These are phyloP conservation scores for Ylistrum balloti DNA, from an alignment of 1,140 invertebrate genomes.

Conservation along the genomic window DNA sequence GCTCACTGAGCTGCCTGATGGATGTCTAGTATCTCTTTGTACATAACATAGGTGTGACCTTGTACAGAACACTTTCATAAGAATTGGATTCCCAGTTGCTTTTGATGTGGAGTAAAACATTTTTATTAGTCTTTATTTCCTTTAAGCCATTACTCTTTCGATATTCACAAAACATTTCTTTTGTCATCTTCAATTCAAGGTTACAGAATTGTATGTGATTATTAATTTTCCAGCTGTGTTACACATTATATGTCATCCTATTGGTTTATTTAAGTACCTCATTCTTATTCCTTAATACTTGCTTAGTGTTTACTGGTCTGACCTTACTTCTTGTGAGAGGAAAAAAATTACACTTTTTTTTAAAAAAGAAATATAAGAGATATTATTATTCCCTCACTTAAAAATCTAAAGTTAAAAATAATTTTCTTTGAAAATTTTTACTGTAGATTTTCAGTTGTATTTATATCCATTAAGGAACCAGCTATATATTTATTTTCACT, in stretches of 20 bases:
- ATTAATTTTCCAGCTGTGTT: not conserved
- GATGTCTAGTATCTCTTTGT: constrained; percentile 31
- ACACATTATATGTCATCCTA: not conserved
- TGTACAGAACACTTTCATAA: constrained; percentile 4
- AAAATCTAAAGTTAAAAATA: too few species aligned
- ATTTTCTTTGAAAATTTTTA: not conserved
- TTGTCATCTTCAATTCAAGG: constrained; percentile 11
- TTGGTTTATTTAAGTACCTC: not conserved
- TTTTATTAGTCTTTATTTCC: not conserved
- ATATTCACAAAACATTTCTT: not conserved
- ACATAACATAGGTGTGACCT: constrained; percentile 24
- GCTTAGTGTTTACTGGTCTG: not conserved
- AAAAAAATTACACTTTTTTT: not conserved
- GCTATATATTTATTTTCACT: not conserved
- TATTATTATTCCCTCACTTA: too few species aligned
- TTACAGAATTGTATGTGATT: not conserved
- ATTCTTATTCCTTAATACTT: not conserved
- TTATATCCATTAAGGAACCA: not conserved
- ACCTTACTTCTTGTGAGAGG: not conserved
- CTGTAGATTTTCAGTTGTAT: not conserved
- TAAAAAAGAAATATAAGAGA: too few species aligned
- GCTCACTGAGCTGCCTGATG: not conserved
- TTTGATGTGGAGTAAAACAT: not conserved
- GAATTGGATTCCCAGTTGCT: constrained; percentile 31
- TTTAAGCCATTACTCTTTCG: not conserved